Evolutionary conservation across 2,113 vertebrate genomes (phyloP).

Genomic region (Microtus pennsylvanicus): DNA sequence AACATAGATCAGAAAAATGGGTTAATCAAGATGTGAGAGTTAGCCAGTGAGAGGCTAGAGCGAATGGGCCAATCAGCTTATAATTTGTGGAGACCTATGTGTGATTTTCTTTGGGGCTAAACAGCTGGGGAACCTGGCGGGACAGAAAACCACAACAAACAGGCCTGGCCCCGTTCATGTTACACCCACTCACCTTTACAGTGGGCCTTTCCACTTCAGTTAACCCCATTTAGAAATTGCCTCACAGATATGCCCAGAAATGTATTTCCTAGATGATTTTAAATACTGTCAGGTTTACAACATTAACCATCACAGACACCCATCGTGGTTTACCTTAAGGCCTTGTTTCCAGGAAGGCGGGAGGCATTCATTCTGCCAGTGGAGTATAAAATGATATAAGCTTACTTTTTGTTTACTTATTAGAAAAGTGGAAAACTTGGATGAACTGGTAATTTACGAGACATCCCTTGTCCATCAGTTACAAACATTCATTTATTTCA

Average conservation of each 20-base stretch:
- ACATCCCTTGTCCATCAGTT: slow-evolving; percentile 16
- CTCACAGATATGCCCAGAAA: not conserved
- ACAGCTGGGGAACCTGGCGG: too few relatives aligned
- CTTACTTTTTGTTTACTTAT: not conserved
- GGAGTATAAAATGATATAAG: not conserved
- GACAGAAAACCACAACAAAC: too few relatives aligned
- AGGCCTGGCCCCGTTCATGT: too few relatives aligned
- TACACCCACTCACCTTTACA: not conserved
- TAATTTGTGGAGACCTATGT: too few relatives aligned
- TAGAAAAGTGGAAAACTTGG: slow-evolving; percentile 31
- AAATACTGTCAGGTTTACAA: not conserved
- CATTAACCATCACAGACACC: not conserved
- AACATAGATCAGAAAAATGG: too few relatives aligned
- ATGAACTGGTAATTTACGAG: slow-evolving; percentile 13
- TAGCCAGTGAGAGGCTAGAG: too few relatives aligned
- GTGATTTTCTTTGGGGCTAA: too few relatives aligned
- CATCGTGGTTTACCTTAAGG: not conserved
- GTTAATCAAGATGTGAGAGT: too few relatives aligned
- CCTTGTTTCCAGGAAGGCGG: not conserved
- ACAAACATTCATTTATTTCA: not conserved
- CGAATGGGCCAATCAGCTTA: too few relatives aligned
- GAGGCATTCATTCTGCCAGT: not conserved
- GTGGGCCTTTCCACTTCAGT: not conserved
- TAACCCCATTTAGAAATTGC: not conserved
- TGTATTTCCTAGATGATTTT: not conserved